These are phyloP conservation scores for Cantharis flavilabris DNA, from an alignment of 2,888 invertebrate genomes.

Conservation along the genomic window DNA sequence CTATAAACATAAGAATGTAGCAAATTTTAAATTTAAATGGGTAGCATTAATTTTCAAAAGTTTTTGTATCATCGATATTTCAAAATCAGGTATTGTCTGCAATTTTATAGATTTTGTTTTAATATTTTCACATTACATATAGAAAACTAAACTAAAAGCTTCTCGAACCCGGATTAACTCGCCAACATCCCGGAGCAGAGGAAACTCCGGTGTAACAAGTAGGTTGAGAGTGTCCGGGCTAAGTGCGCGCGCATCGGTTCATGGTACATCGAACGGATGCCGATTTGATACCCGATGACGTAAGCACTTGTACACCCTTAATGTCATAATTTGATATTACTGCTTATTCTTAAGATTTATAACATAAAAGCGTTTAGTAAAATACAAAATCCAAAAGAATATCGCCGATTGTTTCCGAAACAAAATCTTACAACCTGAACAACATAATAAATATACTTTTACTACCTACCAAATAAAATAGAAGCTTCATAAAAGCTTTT, in stretches of 20 bases:
- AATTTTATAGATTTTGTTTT: conserved; percentile 2
- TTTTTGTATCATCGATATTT: conserved; percentile 12
- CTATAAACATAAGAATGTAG: conserved; percentile 24
- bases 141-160: conserved; percentile 13
- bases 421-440: background rate
- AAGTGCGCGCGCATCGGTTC: conserved; percentile 46
- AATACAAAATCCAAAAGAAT: background rate
- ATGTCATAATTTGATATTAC: conserved; percentile 16
- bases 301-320: conserved; percentile 30
- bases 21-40: conserved; percentile 9
- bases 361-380: background rate
- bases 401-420: background rate
- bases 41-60: conserved; percentile 1
- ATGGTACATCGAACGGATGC: conserved; percentile 41
- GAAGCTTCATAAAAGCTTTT: background rate
- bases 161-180: conserved; percentile 33
- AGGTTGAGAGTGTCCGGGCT: conserved; percentile 52
- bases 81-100: background rate
- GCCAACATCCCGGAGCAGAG: conserved; percentile 52
- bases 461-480: background rate
- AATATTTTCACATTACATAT: conserved; percentile 10
- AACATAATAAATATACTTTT: background rate
- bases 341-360: background rate
- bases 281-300: conserved; percentile 24
- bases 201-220: conserved; percentile 55